Evolutionary conservation across 2,888 invertebrate species (phyloP), one percentile per base, ranked within the genome.

Genomic region (Chaetogeoica ovagalla): DNA sequence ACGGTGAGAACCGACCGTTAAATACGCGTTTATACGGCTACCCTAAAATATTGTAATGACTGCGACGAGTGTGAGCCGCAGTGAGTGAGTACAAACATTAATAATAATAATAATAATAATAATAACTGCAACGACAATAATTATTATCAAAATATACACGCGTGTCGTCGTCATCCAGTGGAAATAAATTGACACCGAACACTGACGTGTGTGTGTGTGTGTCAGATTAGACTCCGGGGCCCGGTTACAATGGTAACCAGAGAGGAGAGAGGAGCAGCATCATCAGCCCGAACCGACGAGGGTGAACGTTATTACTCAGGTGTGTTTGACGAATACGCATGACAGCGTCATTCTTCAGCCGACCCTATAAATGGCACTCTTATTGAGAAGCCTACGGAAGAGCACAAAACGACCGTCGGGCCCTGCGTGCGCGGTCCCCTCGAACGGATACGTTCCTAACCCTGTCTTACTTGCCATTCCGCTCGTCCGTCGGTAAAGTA

Each of bases 291-390:
- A 9, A 52, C n/a, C 9, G 15, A 43, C 1, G 30, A 60, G 8
- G 48, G 19, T n/a, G 60, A 37, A 43, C 63, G 63, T 71, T 55
- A 65, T 71, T 79, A 71, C 79, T 79, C 79, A 79, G 79, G 79
- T 79, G 79, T 71, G 71, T 79, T 79, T 79, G 79, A 79, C 79
- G 79, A 79, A 79, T 79, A 79, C 65, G 79, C 79, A 43, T 63
- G 79, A 79, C 79, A 79, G 71, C 79, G 79, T 79, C 79, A 71
- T 79, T 79, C 79, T 79, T 79, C 79, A 79, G 65, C 79, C 70
- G 57, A 79, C 79, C 79, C 79, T 71, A 79, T 71, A 79, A 79
- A 79, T 79, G 57, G 71, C 70, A 63, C 79, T 70, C 70, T 62
- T 70, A 77, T 79, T 63, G 30, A 30, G 30, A 30, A 30, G 71